These are phyloP conservation scores for Tolypeutes matacus DNA, from an alignment of 2,797 vertebrate genomes.

Conservation along the genomic window DNA sequence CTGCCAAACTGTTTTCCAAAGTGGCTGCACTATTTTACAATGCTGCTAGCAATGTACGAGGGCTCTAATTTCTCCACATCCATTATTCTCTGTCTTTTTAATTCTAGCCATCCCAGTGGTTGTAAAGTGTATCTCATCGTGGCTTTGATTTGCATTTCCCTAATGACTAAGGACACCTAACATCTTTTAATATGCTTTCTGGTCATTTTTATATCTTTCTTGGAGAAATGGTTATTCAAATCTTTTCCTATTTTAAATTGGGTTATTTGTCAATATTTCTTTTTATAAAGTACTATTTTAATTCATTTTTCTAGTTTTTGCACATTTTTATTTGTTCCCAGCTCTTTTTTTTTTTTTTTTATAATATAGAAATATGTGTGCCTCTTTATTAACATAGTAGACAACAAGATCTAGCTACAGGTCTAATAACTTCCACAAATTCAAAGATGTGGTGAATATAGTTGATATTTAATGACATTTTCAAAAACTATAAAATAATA, in stretches of 20 bases:
- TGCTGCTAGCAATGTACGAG: too few species aligned
- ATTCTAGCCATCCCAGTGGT: too few species aligned
- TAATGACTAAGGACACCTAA: too few species aligned
- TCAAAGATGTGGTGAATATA: background rate
- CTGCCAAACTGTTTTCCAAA: too few species aligned
- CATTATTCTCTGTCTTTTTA: too few species aligned
- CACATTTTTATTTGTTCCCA: background rate
- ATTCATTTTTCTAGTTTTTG: background rate
- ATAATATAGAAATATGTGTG: background rate
- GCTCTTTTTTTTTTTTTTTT: background rate
- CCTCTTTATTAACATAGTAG: slow-evolving; percentile 32
- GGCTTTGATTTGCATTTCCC: background rate
- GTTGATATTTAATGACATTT: background rate
- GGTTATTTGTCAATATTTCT: background rate
- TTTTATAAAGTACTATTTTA: background rate
- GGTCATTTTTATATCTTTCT: background rate
- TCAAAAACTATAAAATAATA: background rate
- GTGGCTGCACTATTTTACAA: too few species aligned
- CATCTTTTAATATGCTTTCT: too few species aligned
- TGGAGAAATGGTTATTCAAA: background rate
- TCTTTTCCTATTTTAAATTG: background rate
- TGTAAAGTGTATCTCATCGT: background rate
- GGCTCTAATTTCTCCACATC: too few species aligned
- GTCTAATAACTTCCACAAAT: background rate
- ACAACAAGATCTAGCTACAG: background rate